These are phyloP conservation scores for Recurvirostra avosetta DNA, from an alignment of 2,113 vertebrate genomes.

Conservation along the genomic window DNA sequence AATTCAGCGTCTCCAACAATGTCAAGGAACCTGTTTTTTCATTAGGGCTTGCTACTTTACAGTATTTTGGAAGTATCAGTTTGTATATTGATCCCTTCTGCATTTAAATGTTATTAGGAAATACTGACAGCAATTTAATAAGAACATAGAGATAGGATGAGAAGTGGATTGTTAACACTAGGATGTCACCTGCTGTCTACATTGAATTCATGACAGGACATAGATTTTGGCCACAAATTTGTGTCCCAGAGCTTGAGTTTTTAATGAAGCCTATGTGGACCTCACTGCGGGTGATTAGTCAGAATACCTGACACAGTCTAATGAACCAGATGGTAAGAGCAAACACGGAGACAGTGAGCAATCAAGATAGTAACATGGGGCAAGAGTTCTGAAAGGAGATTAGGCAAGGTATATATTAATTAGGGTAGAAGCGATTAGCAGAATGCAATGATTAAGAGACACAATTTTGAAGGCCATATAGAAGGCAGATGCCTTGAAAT, in stretches of 20 bases:
- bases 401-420: not conserved
- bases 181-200: not conserved
- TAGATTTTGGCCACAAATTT: not conserved
- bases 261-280: not conserved
- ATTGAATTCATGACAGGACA: not conserved
- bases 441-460: not conserved
- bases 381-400: not conserved
- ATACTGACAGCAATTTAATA: not conserved
- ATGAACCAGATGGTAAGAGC: constrained; percentile 21
- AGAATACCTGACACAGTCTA: not conserved
- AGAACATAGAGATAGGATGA: not conserved
- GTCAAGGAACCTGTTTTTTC: not conserved
- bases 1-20: not conserved
- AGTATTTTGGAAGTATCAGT: not conserved
- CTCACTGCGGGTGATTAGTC: not conserved
- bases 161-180: not conserved
- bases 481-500: not conserved
- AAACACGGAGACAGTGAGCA: not conserved
- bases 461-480: constrained; percentile 34
- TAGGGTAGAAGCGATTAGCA: not conserved
- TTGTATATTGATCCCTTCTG: not conserved
- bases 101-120: not conserved
- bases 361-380: not conserved
- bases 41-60: not conserved
- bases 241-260: not conserved